phyloP scores from a whole-genome alignment of 2,113 vertebrate genomes.

The Charina bottae region DNA sequence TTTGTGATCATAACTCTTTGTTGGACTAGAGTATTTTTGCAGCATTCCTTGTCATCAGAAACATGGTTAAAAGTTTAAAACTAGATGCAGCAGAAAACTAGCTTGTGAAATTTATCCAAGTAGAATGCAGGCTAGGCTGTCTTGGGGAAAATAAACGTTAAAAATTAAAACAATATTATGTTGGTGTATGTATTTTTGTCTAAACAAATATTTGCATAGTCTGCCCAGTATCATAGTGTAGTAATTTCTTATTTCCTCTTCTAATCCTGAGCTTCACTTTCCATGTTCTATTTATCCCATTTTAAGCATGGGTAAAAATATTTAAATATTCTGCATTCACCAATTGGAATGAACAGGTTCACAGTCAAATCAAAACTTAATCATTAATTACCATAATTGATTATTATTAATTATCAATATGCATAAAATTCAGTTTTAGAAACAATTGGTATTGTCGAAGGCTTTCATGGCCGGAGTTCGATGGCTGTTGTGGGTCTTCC shows the following conservation, averaged over 20 bases:
- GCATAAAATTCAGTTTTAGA: background rate
- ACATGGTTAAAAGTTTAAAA: conserved; percentile 93
- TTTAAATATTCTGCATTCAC: background rate
- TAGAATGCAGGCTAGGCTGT: conserved; percentile 94
- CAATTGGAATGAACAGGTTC: background rate
- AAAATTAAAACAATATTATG: conserved; percentile 82
- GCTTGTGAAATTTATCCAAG: conserved; percentile 89
- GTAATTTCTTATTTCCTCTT: background rate
- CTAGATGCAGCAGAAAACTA: conserved; percentile 85
- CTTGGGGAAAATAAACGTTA: conserved; percentile 98
- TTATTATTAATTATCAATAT: background rate
- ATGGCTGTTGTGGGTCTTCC: too few relatives aligned
- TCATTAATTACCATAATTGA: background rate
- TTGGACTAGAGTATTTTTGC: conserved; percentile 97
- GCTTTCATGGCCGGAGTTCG: too few relatives aligned
- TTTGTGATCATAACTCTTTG: conserved; percentile 98
- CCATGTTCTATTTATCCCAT: background rate
- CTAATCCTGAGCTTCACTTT: background rate
- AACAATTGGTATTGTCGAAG: too few relatives aligned
- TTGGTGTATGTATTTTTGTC: conserved; percentile 52
- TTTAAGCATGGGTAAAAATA: background rate
- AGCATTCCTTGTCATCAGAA: conserved; percentile 98
- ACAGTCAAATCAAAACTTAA: background rate
- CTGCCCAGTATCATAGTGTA: background rate
- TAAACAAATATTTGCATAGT: rapidly evolving